Evolutionary conservation across 2,797 vertebrate species (phyloP), one percentile per base, ranked within the genome.

Genomic region (Coilia nasus): DNA sequence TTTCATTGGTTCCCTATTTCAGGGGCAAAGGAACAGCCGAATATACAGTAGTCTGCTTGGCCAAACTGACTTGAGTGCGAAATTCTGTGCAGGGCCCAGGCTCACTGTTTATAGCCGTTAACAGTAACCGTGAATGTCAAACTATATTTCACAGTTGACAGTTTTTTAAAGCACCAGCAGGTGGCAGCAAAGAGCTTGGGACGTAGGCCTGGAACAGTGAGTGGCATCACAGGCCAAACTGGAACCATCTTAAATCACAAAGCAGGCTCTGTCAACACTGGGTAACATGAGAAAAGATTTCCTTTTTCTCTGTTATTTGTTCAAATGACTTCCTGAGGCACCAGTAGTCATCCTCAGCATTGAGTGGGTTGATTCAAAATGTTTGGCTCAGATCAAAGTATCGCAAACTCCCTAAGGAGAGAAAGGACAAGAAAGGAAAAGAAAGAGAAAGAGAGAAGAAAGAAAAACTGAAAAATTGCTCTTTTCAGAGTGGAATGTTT

Each of bases 241-340:
- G 31, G 71, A 78, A 44, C 35, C 71, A 41, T 75, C 28, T 35
- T 75, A 75, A 75, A 41, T 35, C 35, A 78, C 31, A 44, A 78
- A 41, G 6, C 4, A 19, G 19, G 35, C 35, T 78, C 31, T 44
- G 35, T 44, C 5, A 41, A 78, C 71, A 78, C 28, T 35, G 67
- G 28, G 62, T 75, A 75, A 75, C 71, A 78, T 78, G 71, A 78
- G 71, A 78, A 17, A 78, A 78, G 44, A 19, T 78, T 78, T 78
- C 35, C 35, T 78, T 41, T 21, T 21, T 44, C 31, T 78, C 35
- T 78, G 71, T 78, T 78, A 44, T 78, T 78, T 78, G 31, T 78
- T 44, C 35, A 78, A 78, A 78, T 78, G 17, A 41, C 60, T 78
- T 78, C 71, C 71, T 78, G 71, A 78, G 71, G 71, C 35, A 9